Evolutionary conservation across 2,797 vertebrate species (phyloP), one percentile per base, ranked within the genome.

Genomic region (Acanthurus tractus): DNA sequence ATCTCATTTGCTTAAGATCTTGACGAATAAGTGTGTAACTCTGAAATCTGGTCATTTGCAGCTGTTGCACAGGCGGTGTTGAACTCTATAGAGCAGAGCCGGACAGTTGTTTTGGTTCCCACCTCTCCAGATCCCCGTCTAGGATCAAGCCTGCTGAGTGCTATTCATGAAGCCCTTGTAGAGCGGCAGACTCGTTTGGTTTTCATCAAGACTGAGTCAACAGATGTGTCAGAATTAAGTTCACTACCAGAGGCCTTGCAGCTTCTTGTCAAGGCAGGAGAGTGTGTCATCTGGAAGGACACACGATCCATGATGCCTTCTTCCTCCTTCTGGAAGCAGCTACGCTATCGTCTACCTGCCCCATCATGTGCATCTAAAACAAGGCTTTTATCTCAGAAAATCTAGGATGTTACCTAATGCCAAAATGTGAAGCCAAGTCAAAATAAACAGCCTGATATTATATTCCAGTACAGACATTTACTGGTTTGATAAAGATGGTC

Each of bases 301-400:
- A 65, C 76, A 3, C 76, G 91, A 49, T 96, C 96, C 53, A 79
- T 79, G 49, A 52, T 83, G 0, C 6, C 86, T 13, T 94, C 96
- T 70, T 97, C 97, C 49, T 87, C 84, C 64, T 98, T 98, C 93
- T 97, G 96, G 96, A 98, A 97, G 86, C 91, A 94, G 61, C 93
- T 98, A 52, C 94, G 94, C 1, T 97, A 97, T 71, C 80, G 96
- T 70, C 96, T 98, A 88, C 96, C 96, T 34, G 76, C 81, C 40
- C 72, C 74, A 0, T 75, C 57, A 18, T 9, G 3, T 3, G 3
- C 45, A 2, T 2, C 38, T 67, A 44, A 38, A 52, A 11, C 12
- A 6, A 29, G 14, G 4, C 42, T 70, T 74, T 59, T 77, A 40
- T 25, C 75, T 42, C 22, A 68, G 25, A 67, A 18, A 25, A 1